A percentile compares a stretch with the other conserved stretches of the same genome.
phyloP scores from a whole-genome alignment of 2,113 vertebrate genomes.

The Cephalopholis sonnerati region DNA sequence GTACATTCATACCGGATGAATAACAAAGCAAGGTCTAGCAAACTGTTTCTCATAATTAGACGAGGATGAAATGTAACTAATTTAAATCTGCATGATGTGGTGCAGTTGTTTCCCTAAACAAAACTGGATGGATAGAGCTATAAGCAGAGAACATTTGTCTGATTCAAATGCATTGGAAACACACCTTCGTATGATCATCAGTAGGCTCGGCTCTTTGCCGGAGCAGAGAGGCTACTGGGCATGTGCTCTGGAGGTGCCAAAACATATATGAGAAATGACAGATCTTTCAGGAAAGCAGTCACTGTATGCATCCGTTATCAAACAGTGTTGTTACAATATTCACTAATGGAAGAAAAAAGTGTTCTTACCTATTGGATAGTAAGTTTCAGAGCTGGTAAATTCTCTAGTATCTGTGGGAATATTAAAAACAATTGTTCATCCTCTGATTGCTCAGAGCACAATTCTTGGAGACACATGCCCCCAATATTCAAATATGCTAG shows the following conservation, averaged over 20 bases:
- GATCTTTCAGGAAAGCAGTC: neutral
- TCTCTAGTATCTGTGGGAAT: constrained; percentile 67
- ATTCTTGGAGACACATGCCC: neutral
- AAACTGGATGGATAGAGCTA: neutral
- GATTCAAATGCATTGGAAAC: constrained; percentile 10
- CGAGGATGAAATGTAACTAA: neutral
- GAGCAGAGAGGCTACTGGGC: constrained; percentile 15
- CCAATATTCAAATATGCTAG: too few relatives aligned
- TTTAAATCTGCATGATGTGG: neutral
- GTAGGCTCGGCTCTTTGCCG: constrained; percentile 13
- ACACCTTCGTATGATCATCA: constrained; percentile 23
- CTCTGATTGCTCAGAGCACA: constrained; percentile 2
- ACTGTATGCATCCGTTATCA: neutral
- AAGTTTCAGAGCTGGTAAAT: constrained; percentile 50
- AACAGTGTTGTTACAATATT: neutral
- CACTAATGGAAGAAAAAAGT: neutral
- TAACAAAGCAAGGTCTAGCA: constrained; percentile 3
- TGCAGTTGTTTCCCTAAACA: neutral
- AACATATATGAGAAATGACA: constrained; percentile 1
- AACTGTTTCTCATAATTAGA: neutral
- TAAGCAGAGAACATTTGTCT: constrained; percentile 3
- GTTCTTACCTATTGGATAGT: constrained; percentile 43
- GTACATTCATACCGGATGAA: neutral
- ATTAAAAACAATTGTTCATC: neutral
- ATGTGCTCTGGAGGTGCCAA: constrained; percentile 6